A percentile compares a stretch with the other conserved stretches of the same genome.
Conservation (phyloP, 1,140 invertebrate genomes). For the Drosophila sproati region DNA sequence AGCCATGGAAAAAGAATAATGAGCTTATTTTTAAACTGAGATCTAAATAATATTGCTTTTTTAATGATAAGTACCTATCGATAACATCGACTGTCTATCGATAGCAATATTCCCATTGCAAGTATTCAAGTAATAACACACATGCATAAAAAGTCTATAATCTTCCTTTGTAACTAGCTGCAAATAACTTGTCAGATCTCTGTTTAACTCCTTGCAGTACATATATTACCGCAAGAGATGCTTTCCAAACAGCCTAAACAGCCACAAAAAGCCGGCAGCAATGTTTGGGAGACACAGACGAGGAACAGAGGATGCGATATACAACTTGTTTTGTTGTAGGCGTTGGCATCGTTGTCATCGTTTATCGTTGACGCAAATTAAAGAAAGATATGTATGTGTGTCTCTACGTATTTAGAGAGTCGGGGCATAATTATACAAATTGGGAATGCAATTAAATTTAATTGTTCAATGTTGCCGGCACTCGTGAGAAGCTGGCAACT, state of each 20-base stretch:
- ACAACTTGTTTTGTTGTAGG: constrained; percentile 27
- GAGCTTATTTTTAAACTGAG: no score
- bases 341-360: constrained; percentile 37
- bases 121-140: no score
- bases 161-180: no score
- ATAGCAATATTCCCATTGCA: no score
- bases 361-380: constrained; percentile 69
- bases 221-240: not conserved
- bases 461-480: constrained; percentile 73
- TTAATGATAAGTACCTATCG: no score
- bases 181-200: not conserved
- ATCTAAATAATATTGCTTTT: no score
- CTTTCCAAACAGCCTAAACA: not conserved
- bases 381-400: constrained; percentile 54
- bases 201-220: not conserved
- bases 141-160: no score
- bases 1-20: no score
- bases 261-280: not conserved
- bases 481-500: constrained; percentile 56
- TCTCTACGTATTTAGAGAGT: constrained; percentile 63
- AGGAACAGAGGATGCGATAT: not conserved
- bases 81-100: no score
- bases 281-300: not conserved
- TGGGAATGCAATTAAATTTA: constrained; percentile 83
- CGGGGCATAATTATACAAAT: constrained; percentile 82